Evolutionary conservation across 2,113 vertebrate genomes (phyloP), one percentile per base, ranked within the genome.

Genomic region (Lucifuga dentata): DNA sequence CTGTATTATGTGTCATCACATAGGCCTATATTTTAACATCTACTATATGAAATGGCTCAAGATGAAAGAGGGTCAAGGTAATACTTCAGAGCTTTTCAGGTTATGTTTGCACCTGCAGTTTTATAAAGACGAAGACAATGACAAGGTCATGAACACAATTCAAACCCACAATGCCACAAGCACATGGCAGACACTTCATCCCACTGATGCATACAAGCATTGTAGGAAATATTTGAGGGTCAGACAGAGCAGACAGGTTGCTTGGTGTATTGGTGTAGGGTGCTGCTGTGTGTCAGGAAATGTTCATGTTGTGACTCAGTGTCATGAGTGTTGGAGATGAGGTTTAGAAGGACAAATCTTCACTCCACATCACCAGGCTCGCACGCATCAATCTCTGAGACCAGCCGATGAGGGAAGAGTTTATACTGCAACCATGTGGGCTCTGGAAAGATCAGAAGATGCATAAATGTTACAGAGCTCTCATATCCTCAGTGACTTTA

Each of bases 351-450:
- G 26, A 19, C 41, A 35, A 46, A 58, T 63, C 71, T 15, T 87
- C 71, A 88, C 59, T 80, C 83, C 70, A 82, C 76, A n/a, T 91
- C 87, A 16, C 40, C 80, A 3, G 76, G 29, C 20, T 86, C 72
- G 43, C 93, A 94, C 2, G 65, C 69, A 12, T 87, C 80, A 20
- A 95, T 93, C 87, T 95, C 93, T 0, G 94, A 95, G 20, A 94
- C 92, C 69, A 95, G 63, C 13, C 92, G 91, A 65, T 93, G 92
- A 60, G 93, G 86, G 66, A 93, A 93, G 36, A 93, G 88, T 61
- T 91, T 90, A 53, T 83, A 94, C 84, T 93, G 93, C 62, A 93
- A 45, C 92, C 92, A 93, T 2, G 92, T 93, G 19, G 93, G 93
- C 45, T 93, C 92, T 93, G 78, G 5, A 71, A 70, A 57, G 70